Evolutionary conservation across 2,113 vertebrate genomes (phyloP).

Genomic region (Dryoscopus gambensis): DNA sequence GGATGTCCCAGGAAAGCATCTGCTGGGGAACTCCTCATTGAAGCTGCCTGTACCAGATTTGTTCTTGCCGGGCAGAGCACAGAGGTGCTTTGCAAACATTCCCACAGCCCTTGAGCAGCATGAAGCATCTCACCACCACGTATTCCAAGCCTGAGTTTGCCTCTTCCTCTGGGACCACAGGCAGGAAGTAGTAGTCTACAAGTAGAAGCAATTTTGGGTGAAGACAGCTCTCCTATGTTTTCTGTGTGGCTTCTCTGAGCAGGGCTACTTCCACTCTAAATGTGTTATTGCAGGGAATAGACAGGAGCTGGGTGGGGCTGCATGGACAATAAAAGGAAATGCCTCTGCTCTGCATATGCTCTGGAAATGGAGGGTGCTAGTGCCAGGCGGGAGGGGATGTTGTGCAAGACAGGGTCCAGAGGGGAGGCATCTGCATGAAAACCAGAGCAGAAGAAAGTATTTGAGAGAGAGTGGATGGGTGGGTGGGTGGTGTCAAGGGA

Average conservation of each 20-base stretch:
- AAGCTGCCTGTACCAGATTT: neutral
- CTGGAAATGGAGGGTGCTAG: neutral
- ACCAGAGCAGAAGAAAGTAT: neutral
- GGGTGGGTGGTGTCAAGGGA: neutral
- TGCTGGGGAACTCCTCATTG: neutral
- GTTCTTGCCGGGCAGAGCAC: neutral
- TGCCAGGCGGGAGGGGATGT: neutral
- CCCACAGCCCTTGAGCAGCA: neutral
- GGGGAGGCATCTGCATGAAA: neutral
- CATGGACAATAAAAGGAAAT: slow-evolving; percentile 44
- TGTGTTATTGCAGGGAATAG: neutral
- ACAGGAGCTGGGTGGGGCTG: neutral
- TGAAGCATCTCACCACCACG: neutral
- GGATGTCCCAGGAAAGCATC: neutral
- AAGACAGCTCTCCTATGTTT: neutral
- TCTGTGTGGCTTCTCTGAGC: neutral
- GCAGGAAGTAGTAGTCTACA: neutral
- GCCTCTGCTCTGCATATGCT: neutral
- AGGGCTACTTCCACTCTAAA: neutral
- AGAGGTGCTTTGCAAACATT: neutral
- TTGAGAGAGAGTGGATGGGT: neutral
- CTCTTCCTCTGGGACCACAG: neutral
- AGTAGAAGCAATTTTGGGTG: neutral
- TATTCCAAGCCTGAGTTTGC: neutral
- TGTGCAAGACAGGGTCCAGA: neutral